Base-by-base conservation (phyloP, 2,113 vertebrate genomes). In the Marmota monax region DNA sequence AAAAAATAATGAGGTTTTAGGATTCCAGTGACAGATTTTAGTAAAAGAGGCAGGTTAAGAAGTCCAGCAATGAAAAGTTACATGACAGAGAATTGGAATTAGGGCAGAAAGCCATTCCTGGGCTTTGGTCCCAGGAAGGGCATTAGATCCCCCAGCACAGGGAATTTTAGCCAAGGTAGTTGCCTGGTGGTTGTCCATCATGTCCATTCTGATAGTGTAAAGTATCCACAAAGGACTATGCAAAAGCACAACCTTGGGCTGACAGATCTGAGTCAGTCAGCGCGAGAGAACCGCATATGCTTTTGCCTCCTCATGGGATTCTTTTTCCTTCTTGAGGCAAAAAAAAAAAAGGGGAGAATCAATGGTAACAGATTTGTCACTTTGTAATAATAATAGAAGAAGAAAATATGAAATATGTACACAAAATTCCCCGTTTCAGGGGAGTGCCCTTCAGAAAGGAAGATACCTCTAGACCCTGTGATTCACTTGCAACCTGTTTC, bases 291-390 rank as follows among this genome's bases (percentile, higher is more conserved):
- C 17, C 1, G 45, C 67, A 65, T 73, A 0, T 25, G 18, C 80
- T 67, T 45, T 74, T 96, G 29, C 85, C 72, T 97, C 7, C 8
- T 48, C 69, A 86, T 77, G 63, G 79, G 61, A 63, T 92, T 96
- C 78, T 76, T 96, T 96, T 63, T 76, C n/a, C 63, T 69, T 91
- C 78, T 95, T 63, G 51, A 37, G 42, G 45, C 61, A 95, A 95
- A 78, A 90, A 53, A 51, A 51, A 13, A 13, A 12, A 13, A 8
- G 0, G 61, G 8, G 32, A 17, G 79, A 94, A 95, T 84, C 73
- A 94, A 83, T 94, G 90, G 51, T 83, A 96, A 27, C 58, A 94
- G 93, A 97, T 97, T 96, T 96, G 73, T 95, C 87, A 92, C 29
- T 95, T 82, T 69, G 72, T 88, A 87, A 70, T 90, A 51, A 2